phyloP scores from a whole-genome alignment of 2,888 invertebrate species.

The Heliconius sara region DNA sequence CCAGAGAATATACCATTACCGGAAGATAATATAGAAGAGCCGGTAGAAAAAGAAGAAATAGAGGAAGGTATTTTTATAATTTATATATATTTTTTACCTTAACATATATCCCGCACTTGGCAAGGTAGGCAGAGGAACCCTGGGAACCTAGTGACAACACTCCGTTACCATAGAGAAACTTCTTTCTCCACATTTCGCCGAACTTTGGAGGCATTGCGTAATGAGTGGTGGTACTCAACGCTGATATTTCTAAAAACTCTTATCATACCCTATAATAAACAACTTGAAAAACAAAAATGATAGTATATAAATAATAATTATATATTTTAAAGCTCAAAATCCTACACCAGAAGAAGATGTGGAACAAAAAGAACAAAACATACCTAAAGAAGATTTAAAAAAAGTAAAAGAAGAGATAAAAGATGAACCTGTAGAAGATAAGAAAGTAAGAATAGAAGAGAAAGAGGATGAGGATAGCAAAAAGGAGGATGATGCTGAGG shows the following conservation, averaged over 20 bases:
- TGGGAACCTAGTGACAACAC: no score
- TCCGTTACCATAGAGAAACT: background rate
- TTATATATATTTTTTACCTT: background rate
- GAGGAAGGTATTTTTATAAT: background rate
- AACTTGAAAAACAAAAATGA: no score
- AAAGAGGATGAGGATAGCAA: constrained; percentile 52
- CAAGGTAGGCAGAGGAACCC: no score
- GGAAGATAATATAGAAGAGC: constrained; percentile 31
- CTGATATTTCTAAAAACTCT: no score
- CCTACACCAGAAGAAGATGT: background rate
- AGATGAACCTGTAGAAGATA: constrained; percentile 43
- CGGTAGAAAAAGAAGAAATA: constrained; percentile 19
- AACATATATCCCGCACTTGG: background rate
- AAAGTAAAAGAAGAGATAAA: constrained; percentile 29
- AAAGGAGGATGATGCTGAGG: constrained; percentile 69
- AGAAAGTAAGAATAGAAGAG: constrained; percentile 52
- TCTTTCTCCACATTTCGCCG: background rate
- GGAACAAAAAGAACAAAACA: constrained; percentile 13
- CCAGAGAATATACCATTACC: constrained; percentile 24
- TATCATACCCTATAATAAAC: no score
- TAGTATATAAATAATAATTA: background rate
- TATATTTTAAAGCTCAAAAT: background rate
- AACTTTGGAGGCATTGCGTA: no score
- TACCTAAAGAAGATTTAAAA: background rate
- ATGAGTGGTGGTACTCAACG: no score